Evolutionary conservation across 2,113 vertebrate species (phyloP).

Genomic region (Pampusana beccarii): DNA sequence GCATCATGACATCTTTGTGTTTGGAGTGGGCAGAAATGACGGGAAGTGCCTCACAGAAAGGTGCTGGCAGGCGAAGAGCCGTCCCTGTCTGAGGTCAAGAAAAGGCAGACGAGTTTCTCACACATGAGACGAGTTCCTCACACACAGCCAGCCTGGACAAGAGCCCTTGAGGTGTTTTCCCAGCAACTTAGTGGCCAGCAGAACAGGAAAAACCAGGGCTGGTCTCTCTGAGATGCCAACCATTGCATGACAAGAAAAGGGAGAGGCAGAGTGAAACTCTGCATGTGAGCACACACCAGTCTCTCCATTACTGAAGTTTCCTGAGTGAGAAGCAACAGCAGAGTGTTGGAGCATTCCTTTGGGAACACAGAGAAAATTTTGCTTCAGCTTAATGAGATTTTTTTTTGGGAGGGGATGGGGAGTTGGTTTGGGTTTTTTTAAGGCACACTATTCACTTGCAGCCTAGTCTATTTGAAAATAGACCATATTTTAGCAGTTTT

Average conservation of each 20-base stretch:
- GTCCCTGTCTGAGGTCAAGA: neutral
- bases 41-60: neutral
- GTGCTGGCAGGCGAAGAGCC: neutral
- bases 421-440: neutral
- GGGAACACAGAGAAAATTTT: neutral
- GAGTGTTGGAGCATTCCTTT: neutral
- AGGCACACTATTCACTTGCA: neutral
- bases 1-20: neutral
- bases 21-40: neutral
- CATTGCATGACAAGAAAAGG: neutral
- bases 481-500: neutral
- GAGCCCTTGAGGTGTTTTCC: neutral
- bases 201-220: slow-evolving; percentile 34
- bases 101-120: neutral
- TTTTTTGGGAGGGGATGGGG: neutral
- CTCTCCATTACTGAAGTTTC: neutral
- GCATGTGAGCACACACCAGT: neutral
- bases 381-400: neutral
- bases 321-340: neutral
- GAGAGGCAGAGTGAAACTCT: neutral
- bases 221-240: neutral
- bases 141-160: neutral
- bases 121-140: neutral
- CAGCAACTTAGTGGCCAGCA: neutral
- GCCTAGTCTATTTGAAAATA: neutral